A percentile compares a stretch with the other conserved stretches of the same genome.
Evolutionary conservation across 2,888 invertebrate species (phyloP).

Genomic region (Ceriagrion tenellum): DNA sequence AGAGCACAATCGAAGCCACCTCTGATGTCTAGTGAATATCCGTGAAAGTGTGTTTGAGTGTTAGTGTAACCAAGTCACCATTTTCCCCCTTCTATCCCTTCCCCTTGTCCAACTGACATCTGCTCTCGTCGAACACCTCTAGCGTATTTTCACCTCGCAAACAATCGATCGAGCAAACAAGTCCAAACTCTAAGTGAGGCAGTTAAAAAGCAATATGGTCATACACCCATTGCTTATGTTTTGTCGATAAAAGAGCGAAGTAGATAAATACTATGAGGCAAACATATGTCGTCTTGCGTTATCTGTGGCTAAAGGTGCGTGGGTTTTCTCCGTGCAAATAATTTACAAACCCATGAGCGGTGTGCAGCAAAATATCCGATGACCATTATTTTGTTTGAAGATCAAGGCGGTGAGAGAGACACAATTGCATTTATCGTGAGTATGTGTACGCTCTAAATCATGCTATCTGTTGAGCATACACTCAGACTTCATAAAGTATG

Average conservation of each 20-base stretch:
- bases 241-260: conserved; percentile 49
- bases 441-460: background rate
- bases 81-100: background rate
- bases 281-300: conserved; percentile 63
- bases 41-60: background rate
- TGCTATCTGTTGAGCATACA: background rate
- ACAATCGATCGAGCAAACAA: conserved; percentile 59
- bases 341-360: conserved; percentile 36
- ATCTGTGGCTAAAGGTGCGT: conserved; percentile 26
- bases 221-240: conserved; percentile 62
- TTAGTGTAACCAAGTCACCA: conserved; percentile 37
- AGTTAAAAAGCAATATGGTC: conserved; percentile 68
- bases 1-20: background rate
- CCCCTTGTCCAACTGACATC: background rate
- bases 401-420: background rate
- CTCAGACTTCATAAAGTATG: background rate
- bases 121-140: conserved; percentile 32
- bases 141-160: conserved; percentile 51
- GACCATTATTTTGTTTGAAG: conserved; percentile 9
- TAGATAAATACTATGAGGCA: conserved; percentile 51
- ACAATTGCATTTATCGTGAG: background rate
- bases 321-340: conserved; percentile 47
- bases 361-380: background rate
- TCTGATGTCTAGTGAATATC: conserved; percentile 25
- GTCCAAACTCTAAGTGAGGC: conserved; percentile 60